phyloP scores from a whole-genome alignment of 2,888 invertebrate genomes.

The Cenopis cana region DNA sequence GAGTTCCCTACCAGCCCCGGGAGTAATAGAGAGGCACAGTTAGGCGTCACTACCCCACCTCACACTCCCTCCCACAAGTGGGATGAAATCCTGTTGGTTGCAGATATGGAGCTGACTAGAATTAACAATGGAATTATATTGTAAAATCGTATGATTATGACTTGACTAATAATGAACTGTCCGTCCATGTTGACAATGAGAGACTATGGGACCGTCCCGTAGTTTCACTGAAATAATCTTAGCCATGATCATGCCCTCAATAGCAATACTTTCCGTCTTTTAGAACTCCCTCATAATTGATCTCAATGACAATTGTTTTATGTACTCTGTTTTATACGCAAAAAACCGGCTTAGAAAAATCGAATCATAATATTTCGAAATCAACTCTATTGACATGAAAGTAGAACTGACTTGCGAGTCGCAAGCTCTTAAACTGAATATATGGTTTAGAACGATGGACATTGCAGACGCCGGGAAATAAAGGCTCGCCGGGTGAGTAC shows the following conservation, averaged over 20 bases:
- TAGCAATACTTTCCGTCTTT: constrained; percentile 3
- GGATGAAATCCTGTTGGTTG: constrained; percentile 84
- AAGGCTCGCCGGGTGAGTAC: no score
- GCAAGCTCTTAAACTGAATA: background rate
- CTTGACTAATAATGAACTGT: constrained; percentile 18
- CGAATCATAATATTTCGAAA: background rate
- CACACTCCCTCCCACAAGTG: constrained; percentile 82
- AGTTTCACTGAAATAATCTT: constrained; percentile 1
- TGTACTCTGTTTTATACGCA: background rate
- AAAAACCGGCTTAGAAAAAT: background rate
- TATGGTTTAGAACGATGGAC: background rate
- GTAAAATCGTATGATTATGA: constrained; percentile 56
- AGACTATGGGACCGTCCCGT: constrained; percentile 17
- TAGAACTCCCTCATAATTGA: constrained; percentile 12
- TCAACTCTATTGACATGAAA: background rate
- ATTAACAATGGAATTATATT: constrained; percentile 79
- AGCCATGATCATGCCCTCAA: constrained; percentile 23
- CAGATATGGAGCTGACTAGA: constrained; percentile 85
- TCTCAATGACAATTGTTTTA: constrained; percentile 18
- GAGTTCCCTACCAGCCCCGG: constrained; percentile 74
- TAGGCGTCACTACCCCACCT: constrained; percentile 73
- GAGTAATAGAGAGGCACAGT: constrained; percentile 67
- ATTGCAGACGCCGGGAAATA: background rate
- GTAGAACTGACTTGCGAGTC: background rate
- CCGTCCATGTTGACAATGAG: constrained; percentile 23